Evolutionary conservation across 64 coral and sea anemone species (phyloP).

Genomic region (Montipora capricornis): DNA sequence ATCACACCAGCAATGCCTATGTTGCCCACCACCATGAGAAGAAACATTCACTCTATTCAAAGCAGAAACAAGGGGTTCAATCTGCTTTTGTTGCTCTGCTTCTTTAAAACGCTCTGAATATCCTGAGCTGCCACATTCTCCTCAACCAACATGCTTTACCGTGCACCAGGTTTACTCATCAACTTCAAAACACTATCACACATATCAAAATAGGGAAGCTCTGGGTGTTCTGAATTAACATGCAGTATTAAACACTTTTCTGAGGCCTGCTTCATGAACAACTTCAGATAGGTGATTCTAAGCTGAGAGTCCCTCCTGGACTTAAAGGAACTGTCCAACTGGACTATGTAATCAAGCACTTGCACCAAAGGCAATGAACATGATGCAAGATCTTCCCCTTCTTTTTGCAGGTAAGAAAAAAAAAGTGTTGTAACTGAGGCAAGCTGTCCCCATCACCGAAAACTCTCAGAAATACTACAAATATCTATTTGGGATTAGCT

Average conservation of each 20-base stretch:
- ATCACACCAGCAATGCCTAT: conserved; percentile 50
- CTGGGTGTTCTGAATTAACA: conserved; percentile 64
- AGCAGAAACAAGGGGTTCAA: conserved; percentile 58
- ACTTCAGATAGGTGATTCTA: conserved; percentile 50
- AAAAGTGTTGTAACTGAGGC: conserved; percentile 66
- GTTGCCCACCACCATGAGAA: not conserved
- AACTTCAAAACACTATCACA: conserved; percentile 67
- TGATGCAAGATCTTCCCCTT: conserved; percentile 64
- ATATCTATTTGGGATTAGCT: conserved; percentile 51
- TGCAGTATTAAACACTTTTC: conserved; percentile 30
- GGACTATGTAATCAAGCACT: conserved; percentile 45
- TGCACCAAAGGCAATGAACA: conserved; percentile 43
- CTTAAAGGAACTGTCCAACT: conserved; percentile 37
- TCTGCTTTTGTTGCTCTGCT: conserved; percentile 79
- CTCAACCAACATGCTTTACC: conserved; percentile 19
- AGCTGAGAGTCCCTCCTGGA: conserved; percentile 48
- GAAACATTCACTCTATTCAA: not conserved
- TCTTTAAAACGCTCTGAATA: conserved; percentile 54
- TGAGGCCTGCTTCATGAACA: conserved; percentile 45
- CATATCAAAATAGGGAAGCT: conserved; percentile 66
- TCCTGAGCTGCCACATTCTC: conserved; percentile 38
- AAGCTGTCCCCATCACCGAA: conserved; percentile 74
- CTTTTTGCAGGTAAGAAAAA: conserved; percentile 60
- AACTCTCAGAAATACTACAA: conserved; percentile 56
- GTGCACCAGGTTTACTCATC: not conserved